Conservation (phyloP, 2,797 vertebrate species). For the Moxostoma hubbsi region DNA sequence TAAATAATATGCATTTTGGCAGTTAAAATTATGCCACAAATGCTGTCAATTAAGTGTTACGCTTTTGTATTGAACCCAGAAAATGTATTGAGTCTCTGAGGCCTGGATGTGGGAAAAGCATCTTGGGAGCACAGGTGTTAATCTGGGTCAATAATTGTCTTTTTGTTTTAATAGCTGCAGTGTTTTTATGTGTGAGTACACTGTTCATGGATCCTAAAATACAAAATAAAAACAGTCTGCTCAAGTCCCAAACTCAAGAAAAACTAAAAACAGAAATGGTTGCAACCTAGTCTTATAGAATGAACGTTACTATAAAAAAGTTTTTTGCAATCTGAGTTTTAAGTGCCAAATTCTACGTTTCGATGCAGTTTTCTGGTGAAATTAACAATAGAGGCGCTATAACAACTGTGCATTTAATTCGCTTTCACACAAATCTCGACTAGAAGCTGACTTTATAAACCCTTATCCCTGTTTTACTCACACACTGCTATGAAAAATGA, state of each 20-base stretch:
- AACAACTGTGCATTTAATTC: too few relatives aligned
- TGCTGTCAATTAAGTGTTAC: too few relatives aligned
- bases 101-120: conserved; percentile 12
- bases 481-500: conserved; percentile 58
- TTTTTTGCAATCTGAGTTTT: too few relatives aligned
- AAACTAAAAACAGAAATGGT: neutral
- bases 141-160: neutral
- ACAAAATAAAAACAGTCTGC: neutral
- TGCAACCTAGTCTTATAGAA: too few relatives aligned
- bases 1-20: too few relatives aligned
- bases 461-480: neutral
- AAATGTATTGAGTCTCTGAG: neutral
- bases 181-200: conserved; percentile 1
- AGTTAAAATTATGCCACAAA: too few relatives aligned
- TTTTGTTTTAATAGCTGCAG: neutral
- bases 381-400: too few relatives aligned
- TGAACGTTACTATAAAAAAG: too few relatives aligned
- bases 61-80: too few relatives aligned
- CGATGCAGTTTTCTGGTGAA: too few relatives aligned
- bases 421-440: too few relatives aligned
- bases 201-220: neutral
- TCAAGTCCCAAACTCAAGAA: neutral
- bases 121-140: neutral
- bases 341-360: too few relatives aligned
- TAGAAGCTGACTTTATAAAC: neutral